Percentiles rank a stretch among this genome's conserved stretches.
phyloP scores from a whole-genome alignment of 2,797 vertebrate genomes.

The Pogoniulus pusillus region DNA sequence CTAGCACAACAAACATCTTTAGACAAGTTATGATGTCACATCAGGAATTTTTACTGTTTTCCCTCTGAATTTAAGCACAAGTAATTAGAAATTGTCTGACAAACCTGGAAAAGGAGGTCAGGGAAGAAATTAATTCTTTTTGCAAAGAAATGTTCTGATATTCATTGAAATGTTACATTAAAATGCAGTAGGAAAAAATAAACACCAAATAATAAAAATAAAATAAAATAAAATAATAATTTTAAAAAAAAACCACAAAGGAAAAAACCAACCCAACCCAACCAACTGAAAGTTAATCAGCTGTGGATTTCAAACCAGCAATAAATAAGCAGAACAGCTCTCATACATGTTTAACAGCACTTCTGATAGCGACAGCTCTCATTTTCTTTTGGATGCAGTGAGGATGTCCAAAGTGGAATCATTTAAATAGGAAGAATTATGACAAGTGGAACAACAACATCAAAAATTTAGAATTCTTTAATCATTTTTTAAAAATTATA shows the following conservation, averaged over 20 bases:
- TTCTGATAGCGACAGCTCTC: background rate
- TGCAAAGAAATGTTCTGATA: background rate
- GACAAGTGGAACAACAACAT: background rate
- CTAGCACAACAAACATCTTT: background rate
- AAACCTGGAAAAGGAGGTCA: background rate
- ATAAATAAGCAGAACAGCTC: background rate
- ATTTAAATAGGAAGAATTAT: background rate
- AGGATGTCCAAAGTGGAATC: background rate
- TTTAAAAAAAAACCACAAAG: background rate
- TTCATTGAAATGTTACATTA: background rate
- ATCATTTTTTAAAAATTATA: background rate
- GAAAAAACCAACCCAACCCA: no score
- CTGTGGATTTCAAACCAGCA: background rate
- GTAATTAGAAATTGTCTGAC: background rate
- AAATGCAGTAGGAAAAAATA: background rate
- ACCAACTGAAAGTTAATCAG: background rate
- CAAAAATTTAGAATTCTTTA: background rate
- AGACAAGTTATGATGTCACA: background rate
- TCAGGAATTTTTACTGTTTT: background rate
- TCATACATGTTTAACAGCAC: background rate
- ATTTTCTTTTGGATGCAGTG: background rate
- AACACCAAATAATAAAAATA: no score
- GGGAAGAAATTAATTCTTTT: background rate
- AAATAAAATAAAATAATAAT: background rate
- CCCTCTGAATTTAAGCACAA: background rate